A percentile compares a stretch with the other conserved stretches of the same genome.
These are phyloP conservation scores for Pseudochirops cupreus DNA, from an alignment of 2,797 vertebrate genomes.

Conservation along the genomic window DNA sequence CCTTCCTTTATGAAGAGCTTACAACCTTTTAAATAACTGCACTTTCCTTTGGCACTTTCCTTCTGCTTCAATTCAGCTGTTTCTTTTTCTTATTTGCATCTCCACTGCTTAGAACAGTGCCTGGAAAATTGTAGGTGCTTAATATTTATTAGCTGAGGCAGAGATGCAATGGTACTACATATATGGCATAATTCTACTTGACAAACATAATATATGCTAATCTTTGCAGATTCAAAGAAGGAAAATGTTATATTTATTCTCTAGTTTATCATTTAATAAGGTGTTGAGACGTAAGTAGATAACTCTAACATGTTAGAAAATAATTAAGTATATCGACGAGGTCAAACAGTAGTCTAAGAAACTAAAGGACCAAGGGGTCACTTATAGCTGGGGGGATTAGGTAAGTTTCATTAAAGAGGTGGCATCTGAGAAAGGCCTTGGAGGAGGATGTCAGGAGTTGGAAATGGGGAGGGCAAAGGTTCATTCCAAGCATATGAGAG, in stretches of 20 bases:
- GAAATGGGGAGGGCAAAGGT: background rate
- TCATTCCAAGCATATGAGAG: background rate
- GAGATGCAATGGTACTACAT: background rate
- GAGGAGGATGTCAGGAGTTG: background rate
- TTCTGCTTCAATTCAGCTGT: background rate
- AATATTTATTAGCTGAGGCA: background rate
- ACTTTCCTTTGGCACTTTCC: background rate
- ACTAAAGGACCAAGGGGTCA: background rate
- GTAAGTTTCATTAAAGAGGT: background rate
- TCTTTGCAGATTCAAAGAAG: background rate
- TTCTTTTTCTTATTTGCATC: background rate
- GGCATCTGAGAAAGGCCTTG: background rate
- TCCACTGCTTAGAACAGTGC: background rate
- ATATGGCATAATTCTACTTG: background rate
- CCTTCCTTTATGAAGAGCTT: background rate
- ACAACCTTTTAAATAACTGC: background rate
- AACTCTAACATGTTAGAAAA: background rate
- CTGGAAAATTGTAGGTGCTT: background rate
- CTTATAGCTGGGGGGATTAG: background rate
- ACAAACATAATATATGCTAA: background rate
- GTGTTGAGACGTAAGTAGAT: background rate
- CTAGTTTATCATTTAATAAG: background rate
- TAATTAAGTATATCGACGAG: background rate
- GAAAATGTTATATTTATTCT: background rate
- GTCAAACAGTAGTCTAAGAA: background rate